A percentile compares a stretch with the other conserved stretches of the same genome.
phyloP scores from a whole-genome alignment of 1,140 invertebrate genomes.

The Tribolium madens region DNA sequence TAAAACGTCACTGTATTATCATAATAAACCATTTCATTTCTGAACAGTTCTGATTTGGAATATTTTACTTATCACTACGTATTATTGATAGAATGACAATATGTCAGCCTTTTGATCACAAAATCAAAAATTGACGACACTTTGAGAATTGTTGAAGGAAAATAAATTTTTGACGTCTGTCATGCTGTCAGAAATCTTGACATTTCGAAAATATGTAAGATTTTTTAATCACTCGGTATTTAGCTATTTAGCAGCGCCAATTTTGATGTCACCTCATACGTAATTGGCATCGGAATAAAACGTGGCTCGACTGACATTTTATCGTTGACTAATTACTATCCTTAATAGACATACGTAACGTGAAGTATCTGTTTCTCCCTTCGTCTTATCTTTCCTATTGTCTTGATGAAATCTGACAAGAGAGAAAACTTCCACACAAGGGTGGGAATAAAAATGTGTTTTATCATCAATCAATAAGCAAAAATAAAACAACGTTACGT shows the following conservation, averaged over 20 bases:
- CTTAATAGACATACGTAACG: not conserved
- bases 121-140: no score
- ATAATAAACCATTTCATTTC: no score
- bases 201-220: not conserved
- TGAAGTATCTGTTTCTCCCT: not conserved
- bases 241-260: not conserved
- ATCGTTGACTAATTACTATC: not conserved
- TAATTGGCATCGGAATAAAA: not conserved
- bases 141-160: no score
- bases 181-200: no score
- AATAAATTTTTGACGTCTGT: no score
- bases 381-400: not conserved
- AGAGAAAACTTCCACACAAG: not conserved
- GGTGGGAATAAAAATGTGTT: slow-evolving; percentile 18
- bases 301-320: not conserved
- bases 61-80: no score
- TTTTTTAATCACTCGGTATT: not conserved
- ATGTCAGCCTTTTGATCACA: no score
- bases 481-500: not conserved
- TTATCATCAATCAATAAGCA: slow-evolving; percentile 27
- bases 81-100: no score
- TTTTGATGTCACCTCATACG: not conserved
- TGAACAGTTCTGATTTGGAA: no score
- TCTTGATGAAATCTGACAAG: not conserved
- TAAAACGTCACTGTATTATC: no score